phyloP scores from a whole-genome alignment of 2,888 invertebrate species.

The Ferrisia virgata region DNA sequence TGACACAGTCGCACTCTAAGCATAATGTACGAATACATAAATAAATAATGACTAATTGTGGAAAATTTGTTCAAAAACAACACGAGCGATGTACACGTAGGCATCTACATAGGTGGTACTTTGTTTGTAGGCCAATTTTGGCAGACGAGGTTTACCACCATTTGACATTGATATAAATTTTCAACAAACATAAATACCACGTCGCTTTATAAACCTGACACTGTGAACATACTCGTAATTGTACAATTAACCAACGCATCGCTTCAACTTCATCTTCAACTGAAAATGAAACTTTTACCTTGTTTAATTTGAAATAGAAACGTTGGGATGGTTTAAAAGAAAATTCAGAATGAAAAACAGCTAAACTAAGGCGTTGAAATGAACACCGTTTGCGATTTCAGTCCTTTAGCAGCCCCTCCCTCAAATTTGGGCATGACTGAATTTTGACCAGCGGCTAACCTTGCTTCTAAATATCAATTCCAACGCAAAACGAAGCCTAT shows the following conservation, averaged over 20 bases:
- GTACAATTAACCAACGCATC: slow-evolving; percentile 8
- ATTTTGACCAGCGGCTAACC: too few species aligned
- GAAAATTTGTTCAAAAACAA: background rate
- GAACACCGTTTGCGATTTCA: too few species aligned
- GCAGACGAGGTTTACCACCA: background rate
- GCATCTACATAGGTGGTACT: background rate
- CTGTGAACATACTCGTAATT: background rate
- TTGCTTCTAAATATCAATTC: too few species aligned
- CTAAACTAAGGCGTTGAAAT: too few species aligned
- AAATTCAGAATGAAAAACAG: too few species aligned
- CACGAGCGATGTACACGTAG: background rate
- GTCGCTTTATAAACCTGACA: background rate
- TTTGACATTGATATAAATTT: slow-evolving; percentile 24
- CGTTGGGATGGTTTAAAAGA: too few species aligned
- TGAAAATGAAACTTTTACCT: too few species aligned
- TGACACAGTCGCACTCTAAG: background rate
- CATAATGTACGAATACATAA: background rate
- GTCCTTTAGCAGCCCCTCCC: too few species aligned
- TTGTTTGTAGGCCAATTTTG: background rate
- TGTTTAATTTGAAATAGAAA: too few species aligned
- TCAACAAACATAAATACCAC: background rate
- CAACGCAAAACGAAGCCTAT: too few species aligned
- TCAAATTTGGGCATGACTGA: too few species aligned
- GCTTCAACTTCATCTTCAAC: background rate
- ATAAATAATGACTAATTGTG: background rate